Evolutionary conservation across 2,113 vertebrate species (phyloP).

Genomic region (Dipodomys ordii): DNA sequence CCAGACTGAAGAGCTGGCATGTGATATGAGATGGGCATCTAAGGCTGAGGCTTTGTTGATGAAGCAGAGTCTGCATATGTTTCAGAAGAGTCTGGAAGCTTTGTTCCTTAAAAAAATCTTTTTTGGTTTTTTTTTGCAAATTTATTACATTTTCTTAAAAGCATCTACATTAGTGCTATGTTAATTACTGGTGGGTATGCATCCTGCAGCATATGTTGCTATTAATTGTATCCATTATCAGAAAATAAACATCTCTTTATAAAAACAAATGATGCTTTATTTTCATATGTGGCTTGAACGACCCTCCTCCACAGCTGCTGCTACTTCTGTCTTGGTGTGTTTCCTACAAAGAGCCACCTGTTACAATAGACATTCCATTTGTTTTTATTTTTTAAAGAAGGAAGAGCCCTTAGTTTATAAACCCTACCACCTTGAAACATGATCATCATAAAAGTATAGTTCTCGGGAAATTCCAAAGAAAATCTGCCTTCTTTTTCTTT

Average conservation of each 20-base stretch:
- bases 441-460: slow-evolving; percentile 6
- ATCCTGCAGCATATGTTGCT: slow-evolving; percentile 85
- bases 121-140: slow-evolving; percentile 25
- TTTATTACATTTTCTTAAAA: slow-evolving; percentile 77
- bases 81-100: slow-evolving; percentile 58
- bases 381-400: slow-evolving; percentile 61
- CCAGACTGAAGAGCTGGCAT: slow-evolving; percentile 63
- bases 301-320: slow-evolving; percentile 84
- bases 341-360: slow-evolving; percentile 82
- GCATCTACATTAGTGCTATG: slow-evolving; percentile 80
- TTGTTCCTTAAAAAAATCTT: not conserved
- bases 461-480: not conserved
- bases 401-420: not conserved
- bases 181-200: slow-evolving; percentile 86
- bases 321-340: slow-evolving; percentile 80
- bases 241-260: slow-evolving; percentile 88
- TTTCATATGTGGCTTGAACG: slow-evolving; percentile 82
- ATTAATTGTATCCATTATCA: slow-evolving; percentile 87
- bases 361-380: slow-evolving; percentile 74
- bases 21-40: slow-evolving; percentile 44
- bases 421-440: not conserved
- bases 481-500: not conserved
- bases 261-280: slow-evolving; percentile 85
- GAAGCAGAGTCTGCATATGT: slow-evolving; percentile 55
- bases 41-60: slow-evolving; percentile 38